Conservation (phyloP, 2,113 vertebrate genomes). For the Eupsittula cactorum region DNA sequence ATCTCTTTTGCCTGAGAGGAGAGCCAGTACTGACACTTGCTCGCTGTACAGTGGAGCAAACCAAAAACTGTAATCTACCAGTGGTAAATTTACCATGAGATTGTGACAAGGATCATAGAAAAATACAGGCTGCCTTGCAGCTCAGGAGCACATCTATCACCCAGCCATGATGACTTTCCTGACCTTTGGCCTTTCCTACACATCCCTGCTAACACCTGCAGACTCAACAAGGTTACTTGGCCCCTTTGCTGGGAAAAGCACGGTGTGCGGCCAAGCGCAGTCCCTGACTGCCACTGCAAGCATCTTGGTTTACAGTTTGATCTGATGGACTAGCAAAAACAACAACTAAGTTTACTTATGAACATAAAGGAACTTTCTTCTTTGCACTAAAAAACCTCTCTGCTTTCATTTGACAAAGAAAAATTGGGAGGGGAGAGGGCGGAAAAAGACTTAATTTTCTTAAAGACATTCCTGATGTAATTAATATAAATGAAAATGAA, state of each 20-base stretch:
- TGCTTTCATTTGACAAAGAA: neutral
- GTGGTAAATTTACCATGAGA: slow-evolving; percentile 53
- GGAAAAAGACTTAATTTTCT: neutral
- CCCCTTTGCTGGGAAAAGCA: fast-evolving
- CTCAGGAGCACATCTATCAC: neutral
- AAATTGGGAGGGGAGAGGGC: neutral
- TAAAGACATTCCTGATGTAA: neutral
- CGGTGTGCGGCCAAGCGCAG: fast-evolving
- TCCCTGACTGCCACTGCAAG: neutral
- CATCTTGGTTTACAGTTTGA: neutral
- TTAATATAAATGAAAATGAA: neutral
- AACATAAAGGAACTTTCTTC: neutral
- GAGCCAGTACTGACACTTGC: neutral
- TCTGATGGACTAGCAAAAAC: neutral
- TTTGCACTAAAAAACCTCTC: neutral
- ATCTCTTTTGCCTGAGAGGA: slow-evolving; percentile 21
- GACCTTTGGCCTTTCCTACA: neutral
- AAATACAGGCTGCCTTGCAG: neutral
- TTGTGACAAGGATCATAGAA: slow-evolving; percentile 1
- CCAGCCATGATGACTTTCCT: neutral
- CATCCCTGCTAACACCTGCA: neutral
- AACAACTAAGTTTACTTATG: neutral
- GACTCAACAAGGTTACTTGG: fast-evolving
- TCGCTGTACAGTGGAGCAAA: slow-evolving; percentile 27
- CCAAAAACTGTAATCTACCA: slow-evolving; percentile 8